Conservation (phyloP, 1,140 invertebrate genomes). For the Liolophura sinensis region DNA sequence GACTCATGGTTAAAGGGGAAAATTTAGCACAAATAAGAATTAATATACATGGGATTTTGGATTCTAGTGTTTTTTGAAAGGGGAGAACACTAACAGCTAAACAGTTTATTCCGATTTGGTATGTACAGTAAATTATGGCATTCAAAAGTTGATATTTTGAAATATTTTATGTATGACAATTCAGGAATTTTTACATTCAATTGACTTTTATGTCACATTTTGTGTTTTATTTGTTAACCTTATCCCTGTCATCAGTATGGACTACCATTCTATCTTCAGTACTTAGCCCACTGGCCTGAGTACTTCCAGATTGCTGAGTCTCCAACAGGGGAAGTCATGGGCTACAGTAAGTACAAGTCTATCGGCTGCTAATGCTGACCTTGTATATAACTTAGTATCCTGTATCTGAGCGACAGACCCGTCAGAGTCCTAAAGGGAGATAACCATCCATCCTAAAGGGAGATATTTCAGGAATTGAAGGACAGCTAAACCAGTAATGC, state of each 20-base stretch:
- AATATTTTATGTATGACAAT: not conserved
- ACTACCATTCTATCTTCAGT: slow-evolving; percentile 96
- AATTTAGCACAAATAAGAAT: no score
- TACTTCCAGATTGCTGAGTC: slow-evolving; percentile 97
- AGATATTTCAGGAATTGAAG: no score
- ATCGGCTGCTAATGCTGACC: no score
- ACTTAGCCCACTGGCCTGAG: slow-evolving; percentile 98
- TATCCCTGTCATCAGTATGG: slow-evolving; percentile 74
- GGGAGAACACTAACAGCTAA: no score
- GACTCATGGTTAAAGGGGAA: no score
- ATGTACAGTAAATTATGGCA: not conserved
- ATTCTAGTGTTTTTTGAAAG: no score
- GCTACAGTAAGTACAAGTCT: slow-evolving; percentile 87
- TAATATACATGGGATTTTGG: no score
- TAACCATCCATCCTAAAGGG: no score
- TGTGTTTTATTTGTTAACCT: slow-evolving; percentile 17
- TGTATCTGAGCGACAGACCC: no score
- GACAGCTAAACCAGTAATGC: no score
- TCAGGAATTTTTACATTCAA: not conserved
- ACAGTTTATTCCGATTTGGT: not conserved
- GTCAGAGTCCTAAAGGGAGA: no score
- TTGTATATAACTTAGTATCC: no score
- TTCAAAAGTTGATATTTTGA: not conserved
- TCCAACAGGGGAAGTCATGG: slow-evolving; percentile 94
- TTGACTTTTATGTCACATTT: not conserved